phyloP scores from a whole-genome alignment of 2,797 vertebrate genomes.

The Nyctibius grandis region DNA sequence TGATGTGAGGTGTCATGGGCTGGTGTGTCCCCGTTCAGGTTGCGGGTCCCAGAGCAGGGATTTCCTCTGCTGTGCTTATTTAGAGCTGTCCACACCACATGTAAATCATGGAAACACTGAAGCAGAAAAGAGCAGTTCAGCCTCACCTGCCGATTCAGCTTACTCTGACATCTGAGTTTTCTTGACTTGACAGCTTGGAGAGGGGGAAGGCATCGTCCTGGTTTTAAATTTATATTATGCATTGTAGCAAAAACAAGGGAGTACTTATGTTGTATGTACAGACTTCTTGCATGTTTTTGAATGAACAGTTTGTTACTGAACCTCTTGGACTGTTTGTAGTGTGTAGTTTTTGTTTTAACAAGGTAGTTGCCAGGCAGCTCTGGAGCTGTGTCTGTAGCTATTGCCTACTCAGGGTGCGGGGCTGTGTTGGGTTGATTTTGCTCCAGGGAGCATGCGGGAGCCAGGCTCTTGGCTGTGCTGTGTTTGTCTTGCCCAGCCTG shows the following conservation, averaged over 20 bases:
- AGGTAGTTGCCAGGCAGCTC: accelerated
- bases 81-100: accelerated
- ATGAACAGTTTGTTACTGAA: not conserved
- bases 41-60: accelerated
- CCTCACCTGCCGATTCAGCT: not conserved
- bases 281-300: not conserved
- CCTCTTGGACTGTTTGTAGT: not conserved
- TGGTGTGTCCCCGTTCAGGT: not conserved
- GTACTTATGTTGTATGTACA: not conserved
- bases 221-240: not conserved
- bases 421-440: not conserved
- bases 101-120: not conserved
- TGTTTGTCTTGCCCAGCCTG: not conserved
- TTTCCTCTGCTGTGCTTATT: not conserved
- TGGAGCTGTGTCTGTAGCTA: not conserved
- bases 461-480: not conserved
- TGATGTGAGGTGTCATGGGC: accelerated
- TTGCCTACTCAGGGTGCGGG: not conserved
- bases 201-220: not conserved
- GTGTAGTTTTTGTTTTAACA: not conserved
- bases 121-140: not conserved
- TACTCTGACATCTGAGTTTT: not conserved
- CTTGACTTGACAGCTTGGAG: not conserved
- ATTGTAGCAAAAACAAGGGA: not conserved
- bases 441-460: not conserved